These are phyloP conservation scores for Ceratosolen fusciceps DNA, from an alignment of 1,140 invertebrate genomes.

Conservation along the genomic window DNA sequence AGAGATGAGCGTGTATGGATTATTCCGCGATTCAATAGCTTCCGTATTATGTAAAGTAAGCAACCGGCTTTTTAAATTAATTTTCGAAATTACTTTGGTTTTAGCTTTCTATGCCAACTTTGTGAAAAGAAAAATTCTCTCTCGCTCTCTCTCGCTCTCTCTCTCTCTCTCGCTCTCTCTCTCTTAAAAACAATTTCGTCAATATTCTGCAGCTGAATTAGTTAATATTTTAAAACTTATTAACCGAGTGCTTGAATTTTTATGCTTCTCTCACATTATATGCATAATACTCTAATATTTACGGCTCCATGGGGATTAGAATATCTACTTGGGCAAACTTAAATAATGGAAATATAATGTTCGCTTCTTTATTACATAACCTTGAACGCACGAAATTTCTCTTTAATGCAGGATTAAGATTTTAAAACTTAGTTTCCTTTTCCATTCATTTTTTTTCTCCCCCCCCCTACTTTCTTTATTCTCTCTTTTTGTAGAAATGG, in stretches of 20 bases:
- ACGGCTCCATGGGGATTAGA: neutral
- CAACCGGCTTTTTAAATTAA: too few species aligned
- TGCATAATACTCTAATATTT: neutral
- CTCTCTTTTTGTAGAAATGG: too few species aligned
- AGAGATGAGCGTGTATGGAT: too few species aligned
- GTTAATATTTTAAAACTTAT: neutral
- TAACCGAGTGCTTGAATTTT: neutral
- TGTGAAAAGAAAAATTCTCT: too few species aligned
- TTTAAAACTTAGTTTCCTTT: neutral
- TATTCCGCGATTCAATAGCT: too few species aligned
- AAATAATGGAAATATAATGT: conserved; percentile 1
- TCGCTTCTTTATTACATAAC: neutral
- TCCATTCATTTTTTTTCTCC: neutral
- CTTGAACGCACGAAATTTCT: neutral
- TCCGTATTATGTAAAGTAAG: too few species aligned
- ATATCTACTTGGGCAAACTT: neutral
- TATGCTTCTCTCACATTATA: neutral
- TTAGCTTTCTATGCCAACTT: too few species aligned
- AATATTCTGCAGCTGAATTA: neutral
- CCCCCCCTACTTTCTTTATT: too few species aligned
- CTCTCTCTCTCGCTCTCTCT: too few species aligned
- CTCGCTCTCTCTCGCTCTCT: too few species aligned
- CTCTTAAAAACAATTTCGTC: too few species aligned
- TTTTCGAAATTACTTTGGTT: too few species aligned
- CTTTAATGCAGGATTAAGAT: neutral